Conservation (phyloP, 64 coral and sea anemone genomes). For the Montipora sp. region DNA sequence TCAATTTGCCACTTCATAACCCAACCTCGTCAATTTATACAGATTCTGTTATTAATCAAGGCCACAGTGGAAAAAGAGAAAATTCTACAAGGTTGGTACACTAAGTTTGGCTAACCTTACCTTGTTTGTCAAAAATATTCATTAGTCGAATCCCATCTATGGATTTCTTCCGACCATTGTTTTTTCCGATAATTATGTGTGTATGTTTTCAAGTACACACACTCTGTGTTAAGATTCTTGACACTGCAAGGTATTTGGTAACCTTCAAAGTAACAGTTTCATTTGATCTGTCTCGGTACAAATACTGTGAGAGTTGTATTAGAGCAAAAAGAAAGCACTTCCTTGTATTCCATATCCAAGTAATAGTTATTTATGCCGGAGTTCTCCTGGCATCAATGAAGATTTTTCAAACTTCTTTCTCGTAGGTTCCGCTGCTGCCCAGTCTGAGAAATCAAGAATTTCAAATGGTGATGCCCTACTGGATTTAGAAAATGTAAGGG, state of each 20-base stretch:
- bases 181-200: too few species aligned
- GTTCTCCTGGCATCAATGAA: neutral
- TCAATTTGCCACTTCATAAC: neutral
- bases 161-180: too few species aligned
- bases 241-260: too few species aligned
- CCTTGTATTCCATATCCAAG: neutral
- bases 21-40: neutral
- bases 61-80: slow-evolving; percentile 23
- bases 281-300: too few species aligned
- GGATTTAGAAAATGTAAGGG: neutral
- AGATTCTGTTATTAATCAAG: slow-evolving; percentile 38
- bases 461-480: neutral
- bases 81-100: neutral
- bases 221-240: too few species aligned
- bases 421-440: neutral
- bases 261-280: too few species aligned
- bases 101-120: too few species aligned
- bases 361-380: neutral
- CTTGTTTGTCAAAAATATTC: too few species aligned
- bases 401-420: neutral
- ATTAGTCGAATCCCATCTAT: too few species aligned
- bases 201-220: too few species aligned
- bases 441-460: neutral
- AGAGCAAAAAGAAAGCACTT: too few species aligned
- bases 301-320: neutral